Conservation (phyloP, 1,140 invertebrate species). For the Plodia interpunctella region DNA sequence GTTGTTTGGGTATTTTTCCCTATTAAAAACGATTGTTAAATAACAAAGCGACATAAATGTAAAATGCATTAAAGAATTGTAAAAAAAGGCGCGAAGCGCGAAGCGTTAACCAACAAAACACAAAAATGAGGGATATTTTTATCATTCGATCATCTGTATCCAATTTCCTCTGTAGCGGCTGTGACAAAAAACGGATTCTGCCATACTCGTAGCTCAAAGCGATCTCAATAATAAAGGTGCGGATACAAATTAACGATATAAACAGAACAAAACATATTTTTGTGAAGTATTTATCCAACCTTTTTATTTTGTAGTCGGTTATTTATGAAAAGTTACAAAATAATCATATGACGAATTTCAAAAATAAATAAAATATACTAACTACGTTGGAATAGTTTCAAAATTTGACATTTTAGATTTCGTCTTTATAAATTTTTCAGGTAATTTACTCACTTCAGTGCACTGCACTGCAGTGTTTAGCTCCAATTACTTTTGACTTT, state of each 20-base stretch:
- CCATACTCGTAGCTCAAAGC: slow-evolving; percentile 23
- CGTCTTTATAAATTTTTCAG: too few species aligned
- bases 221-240: slow-evolving; percentile 39
- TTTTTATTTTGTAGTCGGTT: too few species aligned
- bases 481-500: too few species aligned
- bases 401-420: too few species aligned
- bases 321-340: too few species aligned
- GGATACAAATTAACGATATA: slow-evolving; percentile 1
- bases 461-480: too few species aligned
- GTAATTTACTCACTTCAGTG: too few species aligned
- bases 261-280: neutral
- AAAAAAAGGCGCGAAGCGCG: neutral
- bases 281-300: neutral
- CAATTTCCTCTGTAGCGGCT: slow-evolving; percentile 18
- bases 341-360: too few species aligned
- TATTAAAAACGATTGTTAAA: neutral
- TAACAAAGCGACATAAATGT: neutral
- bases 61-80: neutral
- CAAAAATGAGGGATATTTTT: slow-evolving; percentile 11
- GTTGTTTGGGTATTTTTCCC: neutral
- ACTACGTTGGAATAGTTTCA: too few species aligned
- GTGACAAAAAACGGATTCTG: slow-evolving; percentile 14
- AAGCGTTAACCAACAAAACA: slow-evolving; percentile 10
- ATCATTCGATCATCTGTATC: slow-evolving; percentile 16
- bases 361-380: too few species aligned